A percentile compares a stretch with the other conserved stretches of the same genome.
Conservation (phyloP, 2,888 invertebrate genomes). For the Caenorhabditis drosophilae region DNA sequence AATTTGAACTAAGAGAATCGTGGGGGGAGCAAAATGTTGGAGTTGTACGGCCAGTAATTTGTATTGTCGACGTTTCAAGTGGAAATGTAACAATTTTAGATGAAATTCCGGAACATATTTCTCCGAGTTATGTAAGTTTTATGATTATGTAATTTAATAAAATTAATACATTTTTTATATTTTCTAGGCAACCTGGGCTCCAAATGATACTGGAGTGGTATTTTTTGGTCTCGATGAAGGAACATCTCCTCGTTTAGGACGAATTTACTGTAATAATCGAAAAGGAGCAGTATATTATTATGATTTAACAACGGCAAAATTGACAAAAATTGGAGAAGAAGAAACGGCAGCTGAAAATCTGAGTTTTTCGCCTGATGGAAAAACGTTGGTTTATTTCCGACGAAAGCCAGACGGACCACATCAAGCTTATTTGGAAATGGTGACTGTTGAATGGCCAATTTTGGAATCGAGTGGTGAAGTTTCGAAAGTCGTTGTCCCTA, state of each 20-base stretch:
- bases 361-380: conserved; percentile 57
- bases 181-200: conserved; percentile 63
- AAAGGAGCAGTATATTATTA: conserved; percentile 60
- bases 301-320: conserved; percentile 45
- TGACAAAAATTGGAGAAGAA: conserved; percentile 39
- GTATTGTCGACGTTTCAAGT: conserved; percentile 54
- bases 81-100: conserved; percentile 52
- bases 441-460: conserved; percentile 48
- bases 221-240: conserved; percentile 60
- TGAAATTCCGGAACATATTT: conserved; percentile 52
- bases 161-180: too few relatives aligned
- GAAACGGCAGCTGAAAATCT: conserved; percentile 40
- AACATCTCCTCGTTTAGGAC: conserved; percentile 58
- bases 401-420: conserved; percentile 62
- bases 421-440: conserved; percentile 49
- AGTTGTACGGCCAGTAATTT: conserved; percentile 62
- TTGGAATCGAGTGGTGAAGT: conserved; percentile 13
- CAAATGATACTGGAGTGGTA: conserved; percentile 63
- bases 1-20: conserved; percentile 56
- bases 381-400: conserved; percentile 42
- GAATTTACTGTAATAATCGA: conserved; percentile 60
- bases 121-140: conserved; percentile 53
- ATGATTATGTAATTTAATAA: too few relatives aligned
- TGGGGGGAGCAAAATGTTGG: conserved; percentile 65
- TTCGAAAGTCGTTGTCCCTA: conserved; percentile 42